Conservation (phyloP, 2,113 vertebrate species). For the Callopanchax toddi region DNA sequence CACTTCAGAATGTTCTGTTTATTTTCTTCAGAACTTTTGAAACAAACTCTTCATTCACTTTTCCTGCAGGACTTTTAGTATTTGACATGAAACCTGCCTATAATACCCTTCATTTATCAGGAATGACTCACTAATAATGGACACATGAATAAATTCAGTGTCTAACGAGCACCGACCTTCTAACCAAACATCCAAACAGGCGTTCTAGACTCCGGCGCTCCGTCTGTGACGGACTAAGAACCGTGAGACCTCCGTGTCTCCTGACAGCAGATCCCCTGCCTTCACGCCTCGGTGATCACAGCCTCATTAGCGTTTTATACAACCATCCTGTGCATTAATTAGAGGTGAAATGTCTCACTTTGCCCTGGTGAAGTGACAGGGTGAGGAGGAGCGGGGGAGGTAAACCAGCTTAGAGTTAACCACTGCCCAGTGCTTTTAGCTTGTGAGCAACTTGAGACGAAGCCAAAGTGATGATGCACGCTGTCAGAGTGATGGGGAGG, state of each 20-base stretch:
- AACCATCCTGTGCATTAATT: constrained; percentile 93
- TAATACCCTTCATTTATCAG: too few species aligned
- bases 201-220: constrained; percentile 63
- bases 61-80: too few species aligned
- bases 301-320: constrained; percentile 94
- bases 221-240: constrained; percentile 87
- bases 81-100: too few species aligned
- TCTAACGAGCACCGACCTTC: too few species aligned
- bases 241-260: constrained; percentile 75
- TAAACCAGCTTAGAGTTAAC: constrained; percentile 84
- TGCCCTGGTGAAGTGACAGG: constrained; percentile 82
- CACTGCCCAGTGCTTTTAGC: constrained; percentile 69
- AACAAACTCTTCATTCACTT: too few species aligned
- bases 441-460: constrained; percentile 26
- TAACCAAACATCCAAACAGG: constrained; percentile 23
- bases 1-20: too few species aligned
- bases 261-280: constrained; percentile 82
- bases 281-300: constrained; percentile 92
- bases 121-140: too few species aligned
- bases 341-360: constrained; percentile 89
- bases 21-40: too few species aligned
- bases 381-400: constrained; percentile 46
- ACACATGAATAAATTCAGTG: too few species aligned
- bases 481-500: not conserved
- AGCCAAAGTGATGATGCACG: constrained; percentile 12